Evolutionary conservation across 2,797 vertebrate genomes (phyloP).

Genomic region (Pipistrellus kuhlii): DNA sequence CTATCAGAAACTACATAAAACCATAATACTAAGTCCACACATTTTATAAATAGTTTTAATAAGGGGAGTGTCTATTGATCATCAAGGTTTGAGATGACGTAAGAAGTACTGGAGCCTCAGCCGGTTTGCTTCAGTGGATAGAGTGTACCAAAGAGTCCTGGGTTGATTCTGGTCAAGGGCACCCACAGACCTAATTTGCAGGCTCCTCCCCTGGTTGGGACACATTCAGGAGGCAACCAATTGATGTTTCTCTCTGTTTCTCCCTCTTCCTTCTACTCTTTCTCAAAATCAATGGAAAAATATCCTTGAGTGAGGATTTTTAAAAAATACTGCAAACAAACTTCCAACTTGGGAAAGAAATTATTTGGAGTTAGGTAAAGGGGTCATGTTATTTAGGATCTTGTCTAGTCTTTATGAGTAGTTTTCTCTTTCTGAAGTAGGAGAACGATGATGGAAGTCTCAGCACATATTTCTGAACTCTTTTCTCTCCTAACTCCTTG

Average conservation of each 20-base stretch:
- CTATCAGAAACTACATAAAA: not conserved
- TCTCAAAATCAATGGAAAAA: too few species aligned
- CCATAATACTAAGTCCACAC: not conserved
- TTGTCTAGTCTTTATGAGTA: not conserved
- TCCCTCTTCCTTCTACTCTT: too few species aligned
- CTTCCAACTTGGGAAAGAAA: not conserved
- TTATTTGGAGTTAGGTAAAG: slow-evolving; percentile 21
- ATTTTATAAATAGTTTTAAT: not conserved
- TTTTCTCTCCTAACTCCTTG: slow-evolving; percentile 35
- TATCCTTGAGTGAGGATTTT: too few species aligned
- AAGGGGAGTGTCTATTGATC: not conserved
- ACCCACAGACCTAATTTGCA: too few species aligned
- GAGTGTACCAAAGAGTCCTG: too few species aligned
- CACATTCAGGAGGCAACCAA: too few species aligned
- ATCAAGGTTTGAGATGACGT: not conserved
- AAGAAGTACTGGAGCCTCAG: not conserved
- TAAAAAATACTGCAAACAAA: not conserved
- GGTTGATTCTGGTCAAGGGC: too few species aligned
- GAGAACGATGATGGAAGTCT: not conserved
- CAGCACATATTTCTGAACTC: slow-evolving; percentile 32
- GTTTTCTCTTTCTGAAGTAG: not conserved
- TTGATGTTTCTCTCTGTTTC: too few species aligned
- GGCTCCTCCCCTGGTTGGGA: too few species aligned
- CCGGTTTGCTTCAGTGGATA: too few species aligned
- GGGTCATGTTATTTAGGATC: not conserved